A percentile compares a stretch with the other conserved stretches of the same genome.
Conservation (phyloP, 2,797 vertebrate species). For the Neosilurus hyrtlii region DNA sequence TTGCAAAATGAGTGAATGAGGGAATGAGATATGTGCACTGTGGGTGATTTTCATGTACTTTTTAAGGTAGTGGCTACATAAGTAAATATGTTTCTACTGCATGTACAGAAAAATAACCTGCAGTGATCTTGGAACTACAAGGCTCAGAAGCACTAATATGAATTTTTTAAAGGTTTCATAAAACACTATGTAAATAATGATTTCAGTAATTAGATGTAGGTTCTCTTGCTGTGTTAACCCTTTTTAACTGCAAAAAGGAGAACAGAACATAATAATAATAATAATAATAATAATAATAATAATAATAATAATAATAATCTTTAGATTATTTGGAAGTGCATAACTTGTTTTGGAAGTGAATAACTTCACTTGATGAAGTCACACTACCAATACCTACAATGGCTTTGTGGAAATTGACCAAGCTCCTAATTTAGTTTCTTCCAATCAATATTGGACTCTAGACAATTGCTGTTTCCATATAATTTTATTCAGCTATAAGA, state of each 20-base stretch:
- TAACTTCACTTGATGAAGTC: too few species aligned
- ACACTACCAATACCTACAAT: too few species aligned
- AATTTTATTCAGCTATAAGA: background rate
- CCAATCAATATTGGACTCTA: background rate
- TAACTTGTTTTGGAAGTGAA: background rate
- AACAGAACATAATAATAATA: too few species aligned
- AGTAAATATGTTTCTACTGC: background rate
- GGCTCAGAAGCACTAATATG: background rate
- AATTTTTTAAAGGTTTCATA: background rate
- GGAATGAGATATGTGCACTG: background rate
- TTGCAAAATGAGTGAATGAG: too few species aligned
- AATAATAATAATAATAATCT: too few species aligned
- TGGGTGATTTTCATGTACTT: background rate
- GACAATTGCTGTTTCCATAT: background rate
- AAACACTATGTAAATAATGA: background rate
- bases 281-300: too few species aligned
- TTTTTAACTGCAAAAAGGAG: background rate
- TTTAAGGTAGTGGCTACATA: background rate
- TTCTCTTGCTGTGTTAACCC: background rate
- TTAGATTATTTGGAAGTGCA: background rate
- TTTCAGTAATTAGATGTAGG: background rate
- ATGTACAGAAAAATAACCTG: background rate
- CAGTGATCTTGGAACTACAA: background rate
- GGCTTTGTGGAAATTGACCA: background rate
- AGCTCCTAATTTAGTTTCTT: background rate